These are phyloP conservation scores for Bibio marci DNA, from an alignment of 2,888 invertebrate species.

Conservation along the genomic window DNA sequence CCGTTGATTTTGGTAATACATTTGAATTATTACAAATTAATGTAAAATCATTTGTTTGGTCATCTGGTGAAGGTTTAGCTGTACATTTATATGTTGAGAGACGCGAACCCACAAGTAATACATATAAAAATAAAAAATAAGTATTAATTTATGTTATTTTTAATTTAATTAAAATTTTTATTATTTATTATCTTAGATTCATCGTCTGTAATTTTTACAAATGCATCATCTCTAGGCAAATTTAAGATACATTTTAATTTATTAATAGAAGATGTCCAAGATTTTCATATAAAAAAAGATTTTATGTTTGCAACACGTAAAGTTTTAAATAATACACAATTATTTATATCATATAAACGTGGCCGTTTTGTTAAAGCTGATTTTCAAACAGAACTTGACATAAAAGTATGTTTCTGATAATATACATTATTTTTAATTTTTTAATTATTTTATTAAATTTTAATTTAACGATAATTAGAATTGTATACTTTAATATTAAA, in stretches of 20 bases:
- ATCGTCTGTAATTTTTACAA: constrained; percentile 15
- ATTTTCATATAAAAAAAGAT: constrained; percentile 67
- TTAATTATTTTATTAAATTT: neutral
- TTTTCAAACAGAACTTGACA: constrained; percentile 52
- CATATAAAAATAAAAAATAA: too few species aligned
- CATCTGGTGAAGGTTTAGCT: constrained; percentile 33
- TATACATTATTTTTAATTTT: neutral
- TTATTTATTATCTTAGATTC: constrained; percentile 12
- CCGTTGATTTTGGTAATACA: constrained; percentile 53
- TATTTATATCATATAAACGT: constrained; percentile 62
- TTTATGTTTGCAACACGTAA: constrained; percentile 72
- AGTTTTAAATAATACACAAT: constrained; percentile 35
- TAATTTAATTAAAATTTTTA: neutral
- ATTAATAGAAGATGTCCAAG: constrained; percentile 51
- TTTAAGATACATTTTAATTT: constrained; percentile 11
- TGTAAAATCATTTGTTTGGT: constrained; percentile 69
- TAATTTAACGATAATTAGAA: too few species aligned
- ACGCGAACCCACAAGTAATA: constrained; percentile 39
- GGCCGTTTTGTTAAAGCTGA: constrained; percentile 51
- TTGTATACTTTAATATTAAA: too few species aligned
- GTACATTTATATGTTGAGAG: constrained; percentile 51
- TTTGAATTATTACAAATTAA: constrained; percentile 52
- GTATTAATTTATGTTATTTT: neutral
- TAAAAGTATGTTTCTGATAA: constrained; percentile 14
- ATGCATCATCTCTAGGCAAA: constrained; percentile 13